A percentile compares a stretch with the other conserved stretches of the same genome.
Evolutionary conservation across 2,797 vertebrate genomes (phyloP).

Genomic region (Cryptoblepharus egeriae): DNA sequence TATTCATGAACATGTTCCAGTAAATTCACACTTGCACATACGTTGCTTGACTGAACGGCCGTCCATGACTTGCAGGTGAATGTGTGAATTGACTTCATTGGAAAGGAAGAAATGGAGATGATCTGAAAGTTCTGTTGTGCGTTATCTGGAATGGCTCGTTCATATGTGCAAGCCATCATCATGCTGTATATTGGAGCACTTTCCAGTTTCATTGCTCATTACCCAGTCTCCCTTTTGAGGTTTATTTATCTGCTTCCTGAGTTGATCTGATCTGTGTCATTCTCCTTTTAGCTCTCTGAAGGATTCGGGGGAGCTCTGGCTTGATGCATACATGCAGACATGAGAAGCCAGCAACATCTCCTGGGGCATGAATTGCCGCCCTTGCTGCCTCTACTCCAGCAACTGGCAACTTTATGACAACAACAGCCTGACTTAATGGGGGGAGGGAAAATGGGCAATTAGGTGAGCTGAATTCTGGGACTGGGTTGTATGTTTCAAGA

Average conservation of each 20-base stretch:
- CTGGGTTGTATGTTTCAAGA: constrained; percentile 47
- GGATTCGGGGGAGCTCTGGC: constrained; percentile 83
- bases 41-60: background rate
- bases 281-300: constrained; percentile 78
- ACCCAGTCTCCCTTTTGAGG: background rate
- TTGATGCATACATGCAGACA: constrained; percentile 82
- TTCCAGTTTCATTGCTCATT: background rate
- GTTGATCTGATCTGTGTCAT: background rate
- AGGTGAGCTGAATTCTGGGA: constrained; percentile 34
- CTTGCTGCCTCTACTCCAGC: constrained; percentile 49
- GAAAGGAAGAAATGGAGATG: background rate
- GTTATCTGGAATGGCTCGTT: background rate
- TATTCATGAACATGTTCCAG: no score
- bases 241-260: background rate
- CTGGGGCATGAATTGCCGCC: constrained; percentile 41
- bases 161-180: background rate
- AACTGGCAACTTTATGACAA: constrained; percentile 47
- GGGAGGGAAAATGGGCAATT: constrained; percentile 36
- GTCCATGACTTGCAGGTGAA: background rate
- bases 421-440: constrained; percentile 47
- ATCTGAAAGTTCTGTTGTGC: background rate
- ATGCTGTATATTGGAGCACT: no score
- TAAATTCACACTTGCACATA: no score
- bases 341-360: constrained; percentile 57
- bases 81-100: background rate